Evolutionary conservation across 2,113 vertebrate genomes (phyloP).

Genomic region (Syngnathus typhle): DNA sequence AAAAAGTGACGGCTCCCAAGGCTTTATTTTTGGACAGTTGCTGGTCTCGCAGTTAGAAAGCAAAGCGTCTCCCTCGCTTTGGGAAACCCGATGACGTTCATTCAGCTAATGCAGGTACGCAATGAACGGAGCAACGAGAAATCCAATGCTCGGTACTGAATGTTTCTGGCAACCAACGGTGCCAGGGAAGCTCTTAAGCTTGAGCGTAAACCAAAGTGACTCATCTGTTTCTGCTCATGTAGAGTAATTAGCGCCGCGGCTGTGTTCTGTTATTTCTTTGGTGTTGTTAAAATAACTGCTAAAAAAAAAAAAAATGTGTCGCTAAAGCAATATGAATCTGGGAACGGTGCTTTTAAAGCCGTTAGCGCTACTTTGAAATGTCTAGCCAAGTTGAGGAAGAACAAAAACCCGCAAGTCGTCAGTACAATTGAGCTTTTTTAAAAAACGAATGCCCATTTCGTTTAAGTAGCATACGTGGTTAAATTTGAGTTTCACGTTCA

Average conservation of each 20-base stretch:
- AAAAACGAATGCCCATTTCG: too few species aligned
- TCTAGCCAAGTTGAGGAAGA: too few species aligned
- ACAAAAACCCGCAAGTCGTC: too few species aligned
- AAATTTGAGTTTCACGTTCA: too few species aligned
- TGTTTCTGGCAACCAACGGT: slow-evolving; percentile 20
- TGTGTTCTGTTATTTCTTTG: slow-evolving; percentile 21
- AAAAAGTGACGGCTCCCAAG: slow-evolving; percentile 18
- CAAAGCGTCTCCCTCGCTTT: slow-evolving; percentile 8
- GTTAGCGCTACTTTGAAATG: too few species aligned
- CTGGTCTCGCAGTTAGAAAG: slow-evolving; percentile 21
- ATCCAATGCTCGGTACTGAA: slow-evolving; percentile 12
- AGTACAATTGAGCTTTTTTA: too few species aligned
- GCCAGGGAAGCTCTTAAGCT: slow-evolving; percentile 53
- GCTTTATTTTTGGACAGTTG: slow-evolving; percentile 6
- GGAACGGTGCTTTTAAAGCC: too few species aligned
- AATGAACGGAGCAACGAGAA: slow-evolving; percentile 21
- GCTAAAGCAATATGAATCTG: too few species aligned
- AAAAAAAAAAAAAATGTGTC: slow-evolving; percentile 3
- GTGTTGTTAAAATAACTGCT: slow-evolving; percentile 12
- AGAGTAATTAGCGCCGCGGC: slow-evolving; percentile 16
- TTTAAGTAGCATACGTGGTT: too few species aligned
- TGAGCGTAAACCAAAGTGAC: slow-evolving; percentile 28
- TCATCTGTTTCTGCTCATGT: slow-evolving; percentile 39
- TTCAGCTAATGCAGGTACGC: slow-evolving; percentile 44
- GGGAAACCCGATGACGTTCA: slow-evolving; percentile 25